phyloP scores from a whole-genome alignment of 2,888 invertebrate species.

The Brachyptera risi region DNA sequence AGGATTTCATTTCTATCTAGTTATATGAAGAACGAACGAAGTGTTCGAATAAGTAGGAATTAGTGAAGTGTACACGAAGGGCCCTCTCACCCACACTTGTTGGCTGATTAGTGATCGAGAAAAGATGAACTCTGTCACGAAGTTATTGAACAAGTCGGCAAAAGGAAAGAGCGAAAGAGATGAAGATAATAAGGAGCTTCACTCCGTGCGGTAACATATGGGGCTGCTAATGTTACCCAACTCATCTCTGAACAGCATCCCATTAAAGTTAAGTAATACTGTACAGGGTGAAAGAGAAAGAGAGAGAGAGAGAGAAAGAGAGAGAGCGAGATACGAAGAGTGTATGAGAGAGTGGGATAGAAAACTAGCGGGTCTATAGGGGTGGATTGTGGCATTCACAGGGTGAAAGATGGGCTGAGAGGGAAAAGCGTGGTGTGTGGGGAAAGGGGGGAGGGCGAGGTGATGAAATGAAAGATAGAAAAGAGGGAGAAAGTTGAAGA shows the following conservation, averaged over 20 bases:
- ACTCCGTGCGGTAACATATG: constrained; percentile 11
- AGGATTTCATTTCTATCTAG: too few species aligned
- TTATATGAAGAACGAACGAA: too few species aligned
- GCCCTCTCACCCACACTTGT: too few species aligned
- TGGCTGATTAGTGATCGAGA: constrained; percentile 17
- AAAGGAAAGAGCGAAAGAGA: neutral
- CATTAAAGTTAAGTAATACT: constrained; percentile 12
- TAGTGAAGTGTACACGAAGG: constrained; percentile 7
- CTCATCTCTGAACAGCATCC: constrained; percentile 11
- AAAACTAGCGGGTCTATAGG: too few species aligned
- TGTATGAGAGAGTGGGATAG: neutral
- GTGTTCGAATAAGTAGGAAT: constrained; percentile 7
- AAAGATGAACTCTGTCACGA: constrained; percentile 16
- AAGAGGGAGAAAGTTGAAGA: constrained; percentile 20
- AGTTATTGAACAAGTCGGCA: constrained; percentile 15
- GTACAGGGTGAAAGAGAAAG: neutral
- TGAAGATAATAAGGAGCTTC: neutral
- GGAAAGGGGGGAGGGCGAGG: constrained; percentile 6
- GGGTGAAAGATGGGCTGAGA: neutral
- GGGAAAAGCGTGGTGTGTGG: neutral
- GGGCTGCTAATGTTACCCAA: constrained; percentile 14
- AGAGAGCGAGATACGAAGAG: neutral
- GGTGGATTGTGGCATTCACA: too few species aligned
- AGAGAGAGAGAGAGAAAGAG: neutral
- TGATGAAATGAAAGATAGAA: constrained; percentile 21